Conservation (phyloP, 2,797 vertebrate species). For the Cirrhinus molitorella region DNA sequence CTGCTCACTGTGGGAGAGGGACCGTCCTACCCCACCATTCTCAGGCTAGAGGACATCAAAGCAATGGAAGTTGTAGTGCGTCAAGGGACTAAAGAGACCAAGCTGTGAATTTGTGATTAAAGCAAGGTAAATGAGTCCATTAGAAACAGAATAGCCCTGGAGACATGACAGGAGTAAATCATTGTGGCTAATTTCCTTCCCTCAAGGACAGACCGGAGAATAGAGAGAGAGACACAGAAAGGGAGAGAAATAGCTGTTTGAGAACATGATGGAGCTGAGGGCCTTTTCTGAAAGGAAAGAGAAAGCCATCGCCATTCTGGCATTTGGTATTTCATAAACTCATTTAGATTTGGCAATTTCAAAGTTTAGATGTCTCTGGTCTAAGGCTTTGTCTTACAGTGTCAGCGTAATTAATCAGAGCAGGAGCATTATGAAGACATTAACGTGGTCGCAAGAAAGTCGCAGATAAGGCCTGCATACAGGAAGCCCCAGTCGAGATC, state of each 20-base stretch:
- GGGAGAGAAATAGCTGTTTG: constrained; percentile 38
- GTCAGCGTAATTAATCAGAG: constrained; percentile 35
- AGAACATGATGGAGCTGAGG: constrained; percentile 51
- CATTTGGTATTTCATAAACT: constrained; percentile 60
- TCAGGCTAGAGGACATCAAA: constrained; percentile 50
- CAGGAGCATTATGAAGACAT: constrained; percentile 33
- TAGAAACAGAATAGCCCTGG: constrained; percentile 58
- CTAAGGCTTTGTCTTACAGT: constrained; percentile 28
- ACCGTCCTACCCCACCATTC: neutral
- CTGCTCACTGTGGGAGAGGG: neutral
- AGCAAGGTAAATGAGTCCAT: constrained; percentile 67
- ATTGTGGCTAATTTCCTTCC: constrained; percentile 62
- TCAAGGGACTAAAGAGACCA: constrained; percentile 48
- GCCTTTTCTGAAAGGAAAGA: constrained; percentile 47
- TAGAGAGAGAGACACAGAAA: neutral
- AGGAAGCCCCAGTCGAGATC: neutral
- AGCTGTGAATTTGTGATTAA: constrained; percentile 68
- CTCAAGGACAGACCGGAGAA: constrained; percentile 56
- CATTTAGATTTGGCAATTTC: constrained; percentile 51
- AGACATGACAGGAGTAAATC: constrained; percentile 62
- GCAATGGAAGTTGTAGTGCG: constrained; percentile 37
- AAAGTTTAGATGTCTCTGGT: constrained; percentile 49
- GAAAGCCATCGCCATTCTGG: constrained; percentile 39
- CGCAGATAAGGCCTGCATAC: neutral
- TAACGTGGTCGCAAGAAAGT: neutral